phyloP scores from a whole-genome alignment of 1,140 invertebrate genomes.

The Nixonia krombeini region DNA sequence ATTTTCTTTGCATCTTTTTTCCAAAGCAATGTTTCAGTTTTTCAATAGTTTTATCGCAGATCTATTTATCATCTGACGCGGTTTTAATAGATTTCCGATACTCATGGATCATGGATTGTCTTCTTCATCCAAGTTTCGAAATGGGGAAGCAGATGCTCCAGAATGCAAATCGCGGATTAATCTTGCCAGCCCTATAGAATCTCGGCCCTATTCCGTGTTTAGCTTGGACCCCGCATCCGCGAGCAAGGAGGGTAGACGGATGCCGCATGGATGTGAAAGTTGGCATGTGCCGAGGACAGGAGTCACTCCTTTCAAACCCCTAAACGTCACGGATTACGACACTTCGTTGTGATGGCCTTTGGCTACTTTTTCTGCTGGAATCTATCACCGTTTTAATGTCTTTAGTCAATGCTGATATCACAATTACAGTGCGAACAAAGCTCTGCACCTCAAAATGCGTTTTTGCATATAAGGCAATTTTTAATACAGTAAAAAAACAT shows the following conservation, averaged over 20 bases:
- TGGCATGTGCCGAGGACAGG: constrained; percentile 59
- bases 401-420: too few relatives aligned
- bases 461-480: too few relatives aligned
- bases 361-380: constrained; percentile 8
- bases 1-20: too few relatives aligned
- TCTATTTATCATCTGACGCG: constrained; percentile 31
- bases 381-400: too few relatives aligned
- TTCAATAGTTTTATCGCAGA: too few relatives aligned
- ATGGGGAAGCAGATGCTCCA: constrained; percentile 58
- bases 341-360: constrained; percentile 37
- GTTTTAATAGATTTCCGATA: constrained; percentile 41
- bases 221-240: constrained; percentile 41
- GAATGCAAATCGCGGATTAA: constrained; percentile 66
- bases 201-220: constrained; percentile 48
- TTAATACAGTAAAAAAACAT: too few relatives aligned
- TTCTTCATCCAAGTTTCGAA: constrained; percentile 32
- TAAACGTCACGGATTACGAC: constrained; percentile 57
- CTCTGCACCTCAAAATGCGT: too few relatives aligned
- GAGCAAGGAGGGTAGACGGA: constrained; percentile 40
- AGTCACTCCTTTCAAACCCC: constrained; percentile 57
- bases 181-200: constrained; percentile 55
- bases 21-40: too few relatives aligned
- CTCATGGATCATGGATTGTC: constrained; percentile 56
- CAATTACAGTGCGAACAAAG: too few relatives aligned
- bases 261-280: constrained; percentile 53